Conservation (phyloP, 2,113 vertebrate genomes). For the Fulmarus glacialis region DNA sequence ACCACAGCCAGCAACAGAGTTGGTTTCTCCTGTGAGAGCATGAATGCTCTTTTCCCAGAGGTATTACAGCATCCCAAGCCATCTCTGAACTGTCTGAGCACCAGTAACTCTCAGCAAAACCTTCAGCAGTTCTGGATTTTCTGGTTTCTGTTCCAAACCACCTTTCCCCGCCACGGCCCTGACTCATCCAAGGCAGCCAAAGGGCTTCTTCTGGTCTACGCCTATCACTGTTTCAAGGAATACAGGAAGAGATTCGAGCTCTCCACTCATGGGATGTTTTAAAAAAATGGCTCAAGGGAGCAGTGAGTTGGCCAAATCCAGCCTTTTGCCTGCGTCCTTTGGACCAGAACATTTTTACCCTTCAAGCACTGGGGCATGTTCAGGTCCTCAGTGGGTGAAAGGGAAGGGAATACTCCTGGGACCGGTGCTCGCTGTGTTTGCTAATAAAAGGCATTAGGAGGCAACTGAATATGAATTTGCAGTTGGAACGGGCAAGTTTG, state of each 20-base stretch:
- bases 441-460: background rate
- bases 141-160: background rate
- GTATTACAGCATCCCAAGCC: background rate
- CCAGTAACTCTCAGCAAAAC: background rate
- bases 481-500: background rate
- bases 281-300: background rate
- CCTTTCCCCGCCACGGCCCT: background rate
- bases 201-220: background rate
- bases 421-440: fast-evolving
- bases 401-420: background rate
- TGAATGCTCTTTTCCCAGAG: background rate
- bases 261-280: background rate
- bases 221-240: background rate
- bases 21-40: background rate
- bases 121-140: background rate
- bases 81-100: background rate
- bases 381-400: background rate
- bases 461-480: background rate
- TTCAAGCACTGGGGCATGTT: background rate
- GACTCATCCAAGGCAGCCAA: background rate
- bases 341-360: background rate
- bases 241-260: background rate
- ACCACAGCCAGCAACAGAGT: background rate
- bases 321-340: background rate
- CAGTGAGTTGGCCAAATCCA: background rate